Evolutionary conservation across 2,797 vertebrate species (phyloP).

Genomic region (Tenualosa thibaudeaui): DNA sequence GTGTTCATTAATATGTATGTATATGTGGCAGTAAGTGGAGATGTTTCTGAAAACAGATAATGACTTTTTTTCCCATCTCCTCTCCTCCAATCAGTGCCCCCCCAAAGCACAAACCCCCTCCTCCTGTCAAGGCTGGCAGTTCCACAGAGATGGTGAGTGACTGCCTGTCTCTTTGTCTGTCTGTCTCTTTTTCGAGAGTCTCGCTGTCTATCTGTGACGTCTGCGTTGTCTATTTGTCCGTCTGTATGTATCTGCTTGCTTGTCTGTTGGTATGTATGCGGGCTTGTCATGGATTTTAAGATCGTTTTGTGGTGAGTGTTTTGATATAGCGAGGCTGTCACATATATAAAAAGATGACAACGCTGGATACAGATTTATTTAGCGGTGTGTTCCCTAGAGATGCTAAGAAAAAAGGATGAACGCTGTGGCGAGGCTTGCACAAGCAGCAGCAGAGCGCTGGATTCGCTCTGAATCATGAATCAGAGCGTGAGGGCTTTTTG

Average conservation of each 20-base stretch:
- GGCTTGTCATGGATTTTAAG: background rate
- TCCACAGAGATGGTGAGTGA: constrained; percentile 77
- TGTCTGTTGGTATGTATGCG: background rate
- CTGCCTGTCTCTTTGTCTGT: background rate
- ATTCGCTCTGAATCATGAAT: background rate
- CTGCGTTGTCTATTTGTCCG: background rate
- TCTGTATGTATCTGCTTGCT: background rate
- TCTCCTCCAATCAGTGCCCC: constrained; percentile 65
- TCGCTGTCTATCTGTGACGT: background rate
- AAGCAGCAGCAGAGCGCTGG: background rate
- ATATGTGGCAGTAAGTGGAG: constrained; percentile 1
- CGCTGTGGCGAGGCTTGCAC: background rate
- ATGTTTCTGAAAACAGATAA: background rate
- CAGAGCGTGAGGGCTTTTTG: constrained; percentile 2
- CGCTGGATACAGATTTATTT: background rate
- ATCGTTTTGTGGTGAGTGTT: background rate
- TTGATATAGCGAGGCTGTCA: background rate
- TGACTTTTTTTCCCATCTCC: background rate
- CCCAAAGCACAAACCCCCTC: constrained; percentile 77
- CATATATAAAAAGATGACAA: background rate
- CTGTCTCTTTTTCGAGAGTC: background rate
- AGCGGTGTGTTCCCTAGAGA: background rate
- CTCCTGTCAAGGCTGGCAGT: constrained; percentile 69
- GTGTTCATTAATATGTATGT: constrained; percentile 2
- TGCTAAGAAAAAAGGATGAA: background rate